A percentile compares a stretch with the other conserved stretches of the same genome.
phyloP scores from a whole-genome alignment of 2,888 invertebrate genomes.

The Tiliacea citrago region DNA sequence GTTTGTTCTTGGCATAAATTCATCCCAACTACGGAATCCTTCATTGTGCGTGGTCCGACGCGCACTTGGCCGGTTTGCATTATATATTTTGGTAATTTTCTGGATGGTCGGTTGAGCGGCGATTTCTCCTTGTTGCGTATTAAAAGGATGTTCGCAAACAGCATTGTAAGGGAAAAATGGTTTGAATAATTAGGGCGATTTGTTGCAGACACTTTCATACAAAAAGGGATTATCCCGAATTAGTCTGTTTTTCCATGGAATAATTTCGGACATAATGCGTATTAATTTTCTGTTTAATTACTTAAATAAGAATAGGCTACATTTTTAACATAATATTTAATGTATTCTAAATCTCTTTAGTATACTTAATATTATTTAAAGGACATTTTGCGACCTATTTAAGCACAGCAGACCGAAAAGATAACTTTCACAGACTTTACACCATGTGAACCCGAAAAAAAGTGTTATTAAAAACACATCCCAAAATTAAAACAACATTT shows the following conservation, averaged over 20 bases:
- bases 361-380: background rate
- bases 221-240: slow-evolving; percentile 32
- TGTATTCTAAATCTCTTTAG: background rate
- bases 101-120: slow-evolving; percentile 45
- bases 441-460: slow-evolving; percentile 7
- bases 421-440: slow-evolving; percentile 2
- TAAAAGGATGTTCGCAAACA: slow-evolving; percentile 36
- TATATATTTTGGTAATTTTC: slow-evolving; percentile 57
- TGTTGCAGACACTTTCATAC: slow-evolving; percentile 34
- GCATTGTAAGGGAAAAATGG: slow-evolving; percentile 36
- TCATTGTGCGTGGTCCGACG: too few relatives aligned
- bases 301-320: background rate
- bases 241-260: background rate
- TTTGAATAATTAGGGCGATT: slow-evolving; percentile 37
- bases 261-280: background rate
- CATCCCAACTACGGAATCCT: too few relatives aligned
- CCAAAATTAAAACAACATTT: slow-evolving; percentile 44
- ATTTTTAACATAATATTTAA: background rate
- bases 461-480: background rate
- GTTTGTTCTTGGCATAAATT: too few relatives aligned
- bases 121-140: slow-evolving; percentile 38
- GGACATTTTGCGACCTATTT: background rate
- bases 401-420: slow-evolving; percentile 7
- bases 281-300: slow-evolving; percentile 9
- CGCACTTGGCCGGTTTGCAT: too few relatives aligned